Evolutionary conservation across 2,113 vertebrate species (phyloP), one percentile per base, ranked within the genome.

Genomic region (Lanius ludovicianus): DNA sequence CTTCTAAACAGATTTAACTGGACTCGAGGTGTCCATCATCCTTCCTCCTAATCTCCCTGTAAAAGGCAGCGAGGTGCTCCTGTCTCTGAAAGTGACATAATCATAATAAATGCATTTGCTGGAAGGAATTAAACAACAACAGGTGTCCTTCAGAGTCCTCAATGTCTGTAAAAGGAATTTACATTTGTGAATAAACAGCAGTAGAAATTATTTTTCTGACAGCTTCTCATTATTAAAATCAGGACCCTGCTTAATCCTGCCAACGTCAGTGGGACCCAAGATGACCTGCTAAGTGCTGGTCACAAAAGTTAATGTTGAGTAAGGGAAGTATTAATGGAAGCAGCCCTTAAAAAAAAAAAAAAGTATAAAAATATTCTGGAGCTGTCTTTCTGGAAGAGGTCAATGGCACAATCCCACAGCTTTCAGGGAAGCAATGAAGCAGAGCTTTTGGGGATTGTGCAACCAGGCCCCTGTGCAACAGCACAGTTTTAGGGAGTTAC

Each of bases 141-240:
- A 96, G 85, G 79, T 96, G 92, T 94, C 85, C 83, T 90, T 90
- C 73, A 81, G 65, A 87, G 49, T 21, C 80, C 56, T 67, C 69
- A 75, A 41, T 87, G 90, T 37, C 88, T 84, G 76, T 53, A 76
- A 82, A 52, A 93, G 62, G 41, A 92, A 95, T 96, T 95, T 88
- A 81, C 59, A 93, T 95, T 84, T 60, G 59, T 94, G 90, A 96
- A 96, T 96, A 96, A 96, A 93, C 80, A 95, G 82, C 88, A 80
- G 56, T 10, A 74, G 76, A 82, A 86, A 81, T 96, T 77, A 79
- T 88, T 90, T 81, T 46, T 75, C 85, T 82, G 92, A 84, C 92
- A 96, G 90, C 82, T 95, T 86, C 85, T 94, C 76, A 60, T 92
- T 94, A 96, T 96, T 90, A 92, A 95, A 96, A 94, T 77, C 37